Conservation (phyloP, 2,797 vertebrate genomes). For the Schizothorax lantsangensis region DNA sequence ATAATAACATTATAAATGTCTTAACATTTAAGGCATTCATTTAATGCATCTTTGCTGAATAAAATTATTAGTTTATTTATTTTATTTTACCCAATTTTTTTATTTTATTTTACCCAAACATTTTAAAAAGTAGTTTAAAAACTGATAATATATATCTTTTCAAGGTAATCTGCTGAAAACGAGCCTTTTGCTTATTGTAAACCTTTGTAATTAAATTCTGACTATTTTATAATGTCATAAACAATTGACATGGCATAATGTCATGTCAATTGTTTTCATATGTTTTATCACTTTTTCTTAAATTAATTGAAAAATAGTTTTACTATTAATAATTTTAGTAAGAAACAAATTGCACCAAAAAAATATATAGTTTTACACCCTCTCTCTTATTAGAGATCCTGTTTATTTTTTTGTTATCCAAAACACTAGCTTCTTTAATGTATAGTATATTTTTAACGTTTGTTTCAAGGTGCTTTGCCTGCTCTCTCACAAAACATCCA, state of each 20-base stretch:
- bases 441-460: not conserved
- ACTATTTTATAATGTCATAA: not conserved
- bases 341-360: not conserved
- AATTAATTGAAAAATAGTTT: not conserved
- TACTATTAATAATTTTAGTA: not conserved
- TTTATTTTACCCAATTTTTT: no score
- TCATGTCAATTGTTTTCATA: not conserved
- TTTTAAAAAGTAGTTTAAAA: no score
- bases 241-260: not conserved
- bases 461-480: not conserved
- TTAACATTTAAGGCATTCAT: not conserved
- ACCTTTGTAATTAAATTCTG: not conserved
- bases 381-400: not conserved
- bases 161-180: not conserved
- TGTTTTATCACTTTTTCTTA: not conserved
- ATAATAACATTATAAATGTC: not conserved
- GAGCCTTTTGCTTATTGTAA: not conserved
- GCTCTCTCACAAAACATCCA: not conserved
- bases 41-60: not conserved
- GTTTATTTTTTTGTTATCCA: not conserved
- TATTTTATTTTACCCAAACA: not conserved
- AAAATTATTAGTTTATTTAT: not conserved
- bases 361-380: not conserved
- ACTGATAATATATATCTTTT: not conserved
- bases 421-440: conserved; percentile 6